Evolutionary conservation across 2,113 vertebrate species (phyloP).

Genomic region (Otus sunia): DNA sequence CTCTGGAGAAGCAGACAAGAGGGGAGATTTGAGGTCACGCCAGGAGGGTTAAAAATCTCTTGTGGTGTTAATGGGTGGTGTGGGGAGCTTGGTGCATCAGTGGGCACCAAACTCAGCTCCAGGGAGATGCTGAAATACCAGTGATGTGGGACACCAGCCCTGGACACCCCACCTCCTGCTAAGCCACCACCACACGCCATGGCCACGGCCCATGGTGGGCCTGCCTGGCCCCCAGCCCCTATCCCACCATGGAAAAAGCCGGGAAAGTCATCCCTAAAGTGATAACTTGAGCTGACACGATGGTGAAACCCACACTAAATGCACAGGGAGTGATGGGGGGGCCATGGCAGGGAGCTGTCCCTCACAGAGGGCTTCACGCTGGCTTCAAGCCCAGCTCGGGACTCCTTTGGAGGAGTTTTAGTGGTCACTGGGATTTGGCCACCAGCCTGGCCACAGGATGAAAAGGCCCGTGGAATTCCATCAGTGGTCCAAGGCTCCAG

Average conservation of each 20-base stretch:
- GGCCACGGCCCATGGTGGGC: fast-evolving
- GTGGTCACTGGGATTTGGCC: too few relatives aligned
- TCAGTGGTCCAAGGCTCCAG: background rate
- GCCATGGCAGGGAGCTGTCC: background rate
- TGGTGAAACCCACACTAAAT: background rate
- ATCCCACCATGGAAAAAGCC: background rate
- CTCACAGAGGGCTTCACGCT: background rate
- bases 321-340: background rate
- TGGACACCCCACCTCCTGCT: background rate
- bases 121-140: fast-evolving
- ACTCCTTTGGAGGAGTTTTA: background rate
- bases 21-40: background rate
- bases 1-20: background rate
- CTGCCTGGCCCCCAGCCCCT: background rate
- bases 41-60: background rate
- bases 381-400: fast-evolving
- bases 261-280: background rate
- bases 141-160: background rate
- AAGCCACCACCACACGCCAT: fast-evolving
- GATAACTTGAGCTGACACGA: background rate
- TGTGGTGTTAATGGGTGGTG: fast-evolving
- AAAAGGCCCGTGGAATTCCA: background rate
- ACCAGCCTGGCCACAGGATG: background rate
- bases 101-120: fast-evolving
- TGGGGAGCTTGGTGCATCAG: background rate